Evolutionary conservation across 2,888 invertebrate genomes (phyloP), one percentile per base, ranked within the genome.

Genomic region (Helicoverpa assulta): DNA sequence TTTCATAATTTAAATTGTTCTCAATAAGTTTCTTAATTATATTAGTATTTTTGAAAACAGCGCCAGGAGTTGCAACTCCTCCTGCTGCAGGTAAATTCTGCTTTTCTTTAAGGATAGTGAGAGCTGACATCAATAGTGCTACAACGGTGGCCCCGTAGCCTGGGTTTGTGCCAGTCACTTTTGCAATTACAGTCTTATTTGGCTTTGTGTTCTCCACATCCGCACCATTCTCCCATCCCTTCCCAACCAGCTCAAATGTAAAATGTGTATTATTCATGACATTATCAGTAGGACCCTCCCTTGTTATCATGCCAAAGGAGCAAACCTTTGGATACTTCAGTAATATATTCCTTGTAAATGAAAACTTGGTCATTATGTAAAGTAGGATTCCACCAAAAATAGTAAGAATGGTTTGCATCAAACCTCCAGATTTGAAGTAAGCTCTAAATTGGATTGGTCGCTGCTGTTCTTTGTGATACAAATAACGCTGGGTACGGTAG

Each of bases 141-240:
- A 97, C 96, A 67, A 98, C 97, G 0, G 99, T 99, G 8, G 97
- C 96, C 5, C 98, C 98, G 94, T 99, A 99, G 16, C 98, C 99
- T 2, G 98, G 97, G 93, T 98, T 97, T 68, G 80, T 88, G 2
- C 97, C 97, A 18, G 94, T 90, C 14, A 96, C 96, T 94, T 96
- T 96, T 0, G 96, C 97, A 54, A 96, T 94, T 57, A 98, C 90
- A 56, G 92, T 96, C 88, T 97, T 97, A 67, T 97, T 96, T 0
- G 98, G 97, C 12, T 96, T 93, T 18, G 76, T 67, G 0, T 95
- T 95, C 65, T 96, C 96, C 51, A 97, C 96, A 50, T 90, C 91
- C 0, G 76, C 69, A 88, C 96, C 91, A 53, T 94, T 93, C 3
- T 96, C 94, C 98, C 99, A 99, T 0, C 99, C 99, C 78, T 96